Percentiles rank a stretch among this genome's conserved stretches.
Evolutionary conservation across 2,113 vertebrate genomes (phyloP).

Genomic region (Ceratotherium simum): DNA sequence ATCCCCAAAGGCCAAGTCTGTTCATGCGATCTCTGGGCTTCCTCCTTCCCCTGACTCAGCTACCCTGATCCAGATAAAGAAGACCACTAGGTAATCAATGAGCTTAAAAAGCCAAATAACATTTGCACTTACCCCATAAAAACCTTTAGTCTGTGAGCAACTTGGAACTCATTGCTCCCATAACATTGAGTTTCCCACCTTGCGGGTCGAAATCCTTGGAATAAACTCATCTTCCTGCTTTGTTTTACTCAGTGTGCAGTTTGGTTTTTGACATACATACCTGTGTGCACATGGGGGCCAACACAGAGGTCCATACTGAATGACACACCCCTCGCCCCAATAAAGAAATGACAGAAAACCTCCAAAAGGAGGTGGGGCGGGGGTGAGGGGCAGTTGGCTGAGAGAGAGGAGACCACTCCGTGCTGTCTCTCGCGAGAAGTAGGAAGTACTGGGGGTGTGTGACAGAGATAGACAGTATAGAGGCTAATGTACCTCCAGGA

Average conservation of each 20-base stretch:
- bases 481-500: fast-evolving
- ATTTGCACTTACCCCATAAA: not conserved
- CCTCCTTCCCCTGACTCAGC: not conserved
- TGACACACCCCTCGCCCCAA: constrained; percentile 13
- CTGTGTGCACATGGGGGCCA: not conserved
- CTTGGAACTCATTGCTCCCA: fast-evolving
- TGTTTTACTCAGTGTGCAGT: not conserved
- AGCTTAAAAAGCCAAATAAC: not conserved
- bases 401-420: fast-evolving
- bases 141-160: not conserved
- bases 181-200: not conserved
- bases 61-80: not conserved
- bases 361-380: not conserved
- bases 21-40: not conserved
- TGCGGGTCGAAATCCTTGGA: not conserved
- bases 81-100: not conserved
- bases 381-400: not conserved
- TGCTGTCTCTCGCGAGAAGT: not conserved
- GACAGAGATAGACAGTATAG: fast-evolving
- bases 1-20: not conserved
- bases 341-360: constrained; percentile 76
- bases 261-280: not conserved
- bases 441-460: fast-evolving
- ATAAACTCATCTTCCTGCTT: not conserved
- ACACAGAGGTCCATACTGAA: constrained; percentile 4